phyloP scores from a whole-genome alignment of 2,888 invertebrate species.

The Agrochola circellaris region DNA sequence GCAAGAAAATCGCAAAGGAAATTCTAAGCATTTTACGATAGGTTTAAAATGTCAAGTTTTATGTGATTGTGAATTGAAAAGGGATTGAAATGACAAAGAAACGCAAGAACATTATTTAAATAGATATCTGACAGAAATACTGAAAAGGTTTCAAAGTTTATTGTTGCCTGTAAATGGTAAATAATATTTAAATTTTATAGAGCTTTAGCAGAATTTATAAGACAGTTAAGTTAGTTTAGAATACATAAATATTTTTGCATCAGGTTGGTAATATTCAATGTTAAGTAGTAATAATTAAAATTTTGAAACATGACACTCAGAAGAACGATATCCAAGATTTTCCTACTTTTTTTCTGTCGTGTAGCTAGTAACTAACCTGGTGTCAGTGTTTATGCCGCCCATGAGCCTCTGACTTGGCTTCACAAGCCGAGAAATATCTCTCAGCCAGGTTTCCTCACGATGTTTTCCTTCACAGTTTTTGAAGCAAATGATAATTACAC shows the following conservation, averaged over 20 bases:
- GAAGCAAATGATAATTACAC: no score
- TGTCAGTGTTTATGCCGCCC: no score
- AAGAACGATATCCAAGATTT: background rate
- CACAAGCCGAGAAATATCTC: no score
- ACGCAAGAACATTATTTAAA: conserved; percentile 2
- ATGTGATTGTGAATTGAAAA: conserved; percentile 20
- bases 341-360: background rate
- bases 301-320: background rate
- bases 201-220: background rate
- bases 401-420: no score
- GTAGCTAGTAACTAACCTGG: no score
- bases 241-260: background rate
- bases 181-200: conserved; percentile 11
- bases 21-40: conserved; percentile 24
- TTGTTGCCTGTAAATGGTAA: conserved; percentile 25
- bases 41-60: conserved; percentile 39
- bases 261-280: background rate
- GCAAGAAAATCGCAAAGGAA: conserved; percentile 23
- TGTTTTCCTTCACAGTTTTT: no score
- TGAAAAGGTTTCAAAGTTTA: conserved; percentile 9
- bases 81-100: conserved; percentile 23
- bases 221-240: background rate
- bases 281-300: background rate
- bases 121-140: conserved; percentile 8
- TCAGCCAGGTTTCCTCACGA: no score